Evolutionary conservation across 2,888 invertebrate species (phyloP), one percentile per base, ranked within the genome.

Genomic region (Crematogaster levior): DNA sequence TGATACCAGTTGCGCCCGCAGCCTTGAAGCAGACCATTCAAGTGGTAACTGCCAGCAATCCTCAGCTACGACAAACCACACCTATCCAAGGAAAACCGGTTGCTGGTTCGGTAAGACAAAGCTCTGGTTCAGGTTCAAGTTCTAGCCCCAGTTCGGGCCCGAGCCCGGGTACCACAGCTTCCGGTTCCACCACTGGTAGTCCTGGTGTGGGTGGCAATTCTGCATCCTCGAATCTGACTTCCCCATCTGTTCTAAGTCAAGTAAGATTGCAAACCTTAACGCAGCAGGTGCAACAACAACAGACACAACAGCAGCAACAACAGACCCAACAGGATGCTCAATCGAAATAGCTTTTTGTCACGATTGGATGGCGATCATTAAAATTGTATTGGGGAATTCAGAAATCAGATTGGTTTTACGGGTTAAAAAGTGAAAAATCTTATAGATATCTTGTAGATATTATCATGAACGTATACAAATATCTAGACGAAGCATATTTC

Each of bases 191-290:
- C 5, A 4, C 18, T 43, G 24, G 24, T 24, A 27, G 30, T 56
- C 48, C 77, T 43, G 5, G 30, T 6, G 12, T 68, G 4, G 27
- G 40, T 37, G 27, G 10, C 6, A 7, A 53, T 24, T 72, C 77
- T 1, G 51, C 70, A 1, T 43, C 77, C 3, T 56, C 77, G 34
- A 77, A 24, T 72, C 4, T 77, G 2, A 4, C 73, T 30, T 72
- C 77, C 4, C 18, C 73, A 12, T 21, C 74, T 30, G 34, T 27
- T 1, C 73, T 79, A 43, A 15, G 96, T 91, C 96, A 96, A 82
- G 96, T 96, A 37, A 95, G 96, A 72, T 95, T 96, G 85, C 96
- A 96, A 92, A 95, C 96, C 30, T 95, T 96, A 10, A 95, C 96
- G 5, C 94, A 93, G 60, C 93, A 92, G 73, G 91, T 92, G 10